Evolutionary conservation across 2,113 vertebrate species (phyloP).

Genomic region (Cyanoderma ruficeps): DNA sequence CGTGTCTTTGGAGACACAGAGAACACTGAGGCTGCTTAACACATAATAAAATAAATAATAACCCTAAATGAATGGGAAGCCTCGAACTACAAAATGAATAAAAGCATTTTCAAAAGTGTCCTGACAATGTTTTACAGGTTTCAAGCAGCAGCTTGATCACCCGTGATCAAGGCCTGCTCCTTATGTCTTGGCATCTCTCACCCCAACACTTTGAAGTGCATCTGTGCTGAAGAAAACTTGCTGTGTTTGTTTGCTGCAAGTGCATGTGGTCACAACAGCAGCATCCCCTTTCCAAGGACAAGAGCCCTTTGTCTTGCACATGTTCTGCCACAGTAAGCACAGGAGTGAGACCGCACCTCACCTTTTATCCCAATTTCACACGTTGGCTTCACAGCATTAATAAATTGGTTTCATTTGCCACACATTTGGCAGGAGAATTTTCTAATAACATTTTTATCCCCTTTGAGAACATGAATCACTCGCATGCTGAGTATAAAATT

Average conservation of each 20-base stretch:
- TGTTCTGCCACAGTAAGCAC: neutral
- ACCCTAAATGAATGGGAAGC: slow-evolving; percentile 9
- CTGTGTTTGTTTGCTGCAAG: neutral
- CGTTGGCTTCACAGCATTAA: slow-evolving; percentile 46
- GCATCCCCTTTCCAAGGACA: neutral
- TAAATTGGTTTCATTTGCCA: slow-evolving; percentile 68
- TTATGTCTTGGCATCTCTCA: neutral
- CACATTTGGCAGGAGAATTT: slow-evolving; percentile 66
- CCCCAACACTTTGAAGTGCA: neutral
- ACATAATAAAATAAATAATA: slow-evolving; percentile 37
- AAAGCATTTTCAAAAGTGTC: slow-evolving; percentile 19
- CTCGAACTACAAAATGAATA: slow-evolving; percentile 3
- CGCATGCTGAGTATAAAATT: slow-evolving; percentile 62
- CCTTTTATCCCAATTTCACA: slow-evolving; percentile 58
- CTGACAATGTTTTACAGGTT: slow-evolving; percentile 23
- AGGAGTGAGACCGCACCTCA: neutral
- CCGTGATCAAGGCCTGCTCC: neutral
- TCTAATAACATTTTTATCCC: slow-evolving; percentile 70
- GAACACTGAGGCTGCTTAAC: neutral
- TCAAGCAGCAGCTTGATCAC: neutral
- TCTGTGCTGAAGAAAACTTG: neutral
- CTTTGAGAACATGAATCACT: slow-evolving; percentile 61
- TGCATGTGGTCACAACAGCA: neutral
- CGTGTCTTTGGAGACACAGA: neutral
- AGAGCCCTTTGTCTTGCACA: slow-evolving; percentile 17